Conservation (phyloP, 2,113 vertebrate species). For the Podarcis muralis region DNA sequence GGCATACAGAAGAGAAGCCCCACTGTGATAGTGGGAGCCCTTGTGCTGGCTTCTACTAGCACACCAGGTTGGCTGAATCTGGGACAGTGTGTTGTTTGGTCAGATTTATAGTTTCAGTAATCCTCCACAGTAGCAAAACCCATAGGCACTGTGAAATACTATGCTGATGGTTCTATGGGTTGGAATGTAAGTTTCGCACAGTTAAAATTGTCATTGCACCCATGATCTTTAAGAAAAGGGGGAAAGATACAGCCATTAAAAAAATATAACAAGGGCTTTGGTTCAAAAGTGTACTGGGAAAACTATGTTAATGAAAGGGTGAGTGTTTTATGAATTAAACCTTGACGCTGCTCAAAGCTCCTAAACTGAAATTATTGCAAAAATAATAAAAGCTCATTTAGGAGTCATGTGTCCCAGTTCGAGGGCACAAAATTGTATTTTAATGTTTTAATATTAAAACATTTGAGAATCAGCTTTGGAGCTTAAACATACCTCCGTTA, state of each 20-base stretch:
- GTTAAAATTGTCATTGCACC: conserved; percentile 22
- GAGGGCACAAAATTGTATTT: background rate
- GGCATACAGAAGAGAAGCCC: too few species aligned
- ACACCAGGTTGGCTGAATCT: too few species aligned
- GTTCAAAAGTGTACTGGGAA: conserved; percentile 13
- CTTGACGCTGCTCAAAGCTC: conserved; percentile 15
- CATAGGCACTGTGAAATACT: conserved; percentile 21
- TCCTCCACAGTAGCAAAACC: conserved; percentile 43
- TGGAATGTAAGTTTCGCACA: conserved; percentile 24
- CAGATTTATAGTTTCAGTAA: too few species aligned
- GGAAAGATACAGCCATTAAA: background rate
- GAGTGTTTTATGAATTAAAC: background rate
- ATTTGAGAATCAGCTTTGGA: conserved; percentile 21
- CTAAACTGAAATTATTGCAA: conserved; percentile 32
- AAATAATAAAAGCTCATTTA: conserved; percentile 43
- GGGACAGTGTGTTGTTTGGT: too few species aligned
- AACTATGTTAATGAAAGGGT: conserved; percentile 13
- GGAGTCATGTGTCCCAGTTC: background rate
- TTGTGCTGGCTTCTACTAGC: too few species aligned
- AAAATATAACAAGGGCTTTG: background rate
- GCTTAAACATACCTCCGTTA: conserved; percentile 20
- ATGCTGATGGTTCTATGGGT: conserved; percentile 18
- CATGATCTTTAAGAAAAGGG: conserved; percentile 5
- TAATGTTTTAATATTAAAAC: conserved; percentile 47
- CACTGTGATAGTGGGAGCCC: too few species aligned